Evolutionary conservation across 2,797 vertebrate species (phyloP), one percentile per base, ranked within the genome.

Genomic region (Eulemur coronatus): DNA sequence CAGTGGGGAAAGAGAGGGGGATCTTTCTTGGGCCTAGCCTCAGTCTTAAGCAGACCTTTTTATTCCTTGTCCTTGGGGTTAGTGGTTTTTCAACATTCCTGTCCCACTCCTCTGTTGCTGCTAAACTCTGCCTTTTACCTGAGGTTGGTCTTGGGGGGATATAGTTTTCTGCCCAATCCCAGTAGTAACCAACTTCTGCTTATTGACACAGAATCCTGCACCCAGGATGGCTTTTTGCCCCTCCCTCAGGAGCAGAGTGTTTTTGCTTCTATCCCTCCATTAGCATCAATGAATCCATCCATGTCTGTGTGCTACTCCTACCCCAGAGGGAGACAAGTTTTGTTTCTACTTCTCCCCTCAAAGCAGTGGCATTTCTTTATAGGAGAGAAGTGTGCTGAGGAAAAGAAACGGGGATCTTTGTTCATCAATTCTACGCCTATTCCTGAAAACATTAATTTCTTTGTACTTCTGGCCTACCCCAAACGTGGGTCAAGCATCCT

Each of bases 301-400:
- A 15, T 30, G n/a, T 30, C 43, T 63, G 38, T 50, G 41, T 86
- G n/a, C 13, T 33, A 63, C 14, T 46, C 10, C 9, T 84, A 17
- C 50, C 46, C 10, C n/a, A 75, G 48, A 50, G 28, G 38, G 63
- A 92, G 57, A 61, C 18, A 80, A 8, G 8, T 55, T 90, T 95
- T 76, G 33, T 79, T 92, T 92, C 70, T 70, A 65, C 20, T 70
- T 43, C 10, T 76, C 17, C 48, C 48, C 6, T 1, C 81, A 50
- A 94, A 94, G 73, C 48, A 84, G 61, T 80, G 57, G 10, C 61
- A 59, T 67, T 91, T 84, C 33, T 93, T 85, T n/a, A 76, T 59
- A 65, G 38, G 67, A 67, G 28, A 82, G 17, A 94, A 82, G 52
- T 5, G 41, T 20, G 30, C 30, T 4, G 61, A 79, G 28, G 48